Evolutionary conservation across 2,113 vertebrate genomes (phyloP).

Genomic region (Eira barbara): DNA sequence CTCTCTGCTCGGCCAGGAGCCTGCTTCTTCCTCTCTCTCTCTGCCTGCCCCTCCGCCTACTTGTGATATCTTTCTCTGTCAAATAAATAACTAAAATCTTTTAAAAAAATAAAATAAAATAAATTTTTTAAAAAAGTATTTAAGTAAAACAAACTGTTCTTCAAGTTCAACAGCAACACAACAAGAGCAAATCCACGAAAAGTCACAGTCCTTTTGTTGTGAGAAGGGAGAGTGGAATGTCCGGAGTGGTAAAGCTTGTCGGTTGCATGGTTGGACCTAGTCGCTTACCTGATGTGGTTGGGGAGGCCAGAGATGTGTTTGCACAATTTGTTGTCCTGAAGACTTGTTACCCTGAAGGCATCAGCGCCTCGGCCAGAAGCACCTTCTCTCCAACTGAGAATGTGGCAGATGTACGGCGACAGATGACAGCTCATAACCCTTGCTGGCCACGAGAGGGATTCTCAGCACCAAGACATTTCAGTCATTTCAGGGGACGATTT

Average conservation of each 20-base stretch:
- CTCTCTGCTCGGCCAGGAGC: no score
- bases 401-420: rapidly evolving
- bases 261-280: background rate
- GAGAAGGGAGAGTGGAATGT: background rate
- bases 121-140: no score
- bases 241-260: background rate
- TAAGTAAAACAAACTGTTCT: background rate
- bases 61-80: no score
- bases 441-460: background rate
- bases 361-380: background rate
- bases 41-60: no score
- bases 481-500: background rate
- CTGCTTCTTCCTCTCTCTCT: no score
- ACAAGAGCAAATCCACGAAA: background rate
- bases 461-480: background rate
- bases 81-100: no score
- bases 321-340: background rate
- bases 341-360: background rate
- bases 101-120: no score
- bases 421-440: background rate
- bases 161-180: background rate
- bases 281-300: background rate
- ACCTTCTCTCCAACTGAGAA: rapidly evolving
- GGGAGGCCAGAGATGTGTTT: background rate
- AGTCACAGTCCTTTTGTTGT: rapidly evolving